Evolutionary conservation across 2,797 vertebrate species (phyloP), one percentile per base, ranked within the genome.

Genomic region (Pangasius sanitwongsei): DNA sequence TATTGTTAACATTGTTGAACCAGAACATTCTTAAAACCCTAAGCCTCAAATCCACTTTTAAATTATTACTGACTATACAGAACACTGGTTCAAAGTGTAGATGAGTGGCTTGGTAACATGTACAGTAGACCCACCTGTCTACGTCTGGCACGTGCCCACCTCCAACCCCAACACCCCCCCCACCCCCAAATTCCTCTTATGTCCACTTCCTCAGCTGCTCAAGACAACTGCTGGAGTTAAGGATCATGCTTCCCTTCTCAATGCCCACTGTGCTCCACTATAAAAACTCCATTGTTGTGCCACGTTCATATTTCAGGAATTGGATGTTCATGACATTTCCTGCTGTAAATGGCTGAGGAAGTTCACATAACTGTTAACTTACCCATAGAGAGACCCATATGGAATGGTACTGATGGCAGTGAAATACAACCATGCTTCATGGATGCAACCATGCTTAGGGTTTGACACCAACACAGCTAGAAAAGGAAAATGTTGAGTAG

Each of bases 131-230:
- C 87, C 91, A 93, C 91, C 88, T 93, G 92, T 92, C 89, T 86
- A 48, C 4, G 84, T 87, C 74, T 93, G 91, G 87, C 90, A 87
- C 90, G 91, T 90, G 90, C 89, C 90, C 89, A 85, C 88, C 86
- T 69, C 65, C 83, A 69, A 28, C 6, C 86, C 85, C 74, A 80
- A 83, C 74, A 50, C 57, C 57, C 75, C n/a, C 80, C 61, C 85
- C 61, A 23, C 50, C 80, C 78, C 88, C 84, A 50, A 72, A 69
- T 55, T 55, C 48, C n/a, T 53, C 65, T 84, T 59, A 59, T 88
- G 88, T 86, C 90, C 87, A 90, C 81, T 89, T 92, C 86, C 86
- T 90, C 92, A 92, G 92, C 92, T 93, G 92, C 89, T 89, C 83
- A 87, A 88, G 87, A 92, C 91, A 92, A 91, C 91, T 92, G 91